Evolutionary conservation across 2,888 invertebrate species (phyloP), one percentile per base, ranked within the genome.

Genomic region (Pherbina coryleti): DNA sequence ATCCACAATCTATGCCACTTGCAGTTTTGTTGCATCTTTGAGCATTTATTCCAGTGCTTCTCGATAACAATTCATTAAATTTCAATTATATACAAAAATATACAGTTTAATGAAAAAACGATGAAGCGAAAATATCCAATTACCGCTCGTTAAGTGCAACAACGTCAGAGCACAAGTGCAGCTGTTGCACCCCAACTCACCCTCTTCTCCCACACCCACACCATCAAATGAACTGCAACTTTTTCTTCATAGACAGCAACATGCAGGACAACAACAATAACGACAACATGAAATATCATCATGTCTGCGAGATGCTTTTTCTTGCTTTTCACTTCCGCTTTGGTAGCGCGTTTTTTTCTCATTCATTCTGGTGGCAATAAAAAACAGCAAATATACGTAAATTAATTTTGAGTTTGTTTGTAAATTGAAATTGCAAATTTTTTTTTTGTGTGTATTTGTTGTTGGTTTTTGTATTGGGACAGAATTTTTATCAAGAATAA

Each of bases 381-480:
- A 28, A 25, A 70, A 71, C 51, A 55, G 37, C 34, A 71, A 53
- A 55, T 55, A 71, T 34, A 71, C 71, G 55, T 71, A 71, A 71
- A 71, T 71, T 71, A 71, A 71, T 71, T 71, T 71, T 71, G 53
- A 71, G 71, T 71, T 71, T 71, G 55, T 71, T 71, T 57, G 31
- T 34, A 71, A 71, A 71, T 71, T 71, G 71, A 71, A 71, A 71
- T 57, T 71, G 71, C 55, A 71, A 71, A 55, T 55, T 51, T 19
- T 19, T 25, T 14, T 66, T 66, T n/a, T 3, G 4, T 11, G 17
- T 44, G 11, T 44, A 44, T 44, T 44, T 28, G 37, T 22, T 67
- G 44, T 17, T 67, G 3, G 22, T 19, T 19, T 37, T 67, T 67
- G 19, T 49, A 14, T 49, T 44, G 37, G 9, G 11, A 2, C 22